Evolutionary conservation across 2,797 vertebrate genomes (phyloP), one percentile per base, ranked within the genome.

Genomic region (Myiotriccus ornatus): DNA sequence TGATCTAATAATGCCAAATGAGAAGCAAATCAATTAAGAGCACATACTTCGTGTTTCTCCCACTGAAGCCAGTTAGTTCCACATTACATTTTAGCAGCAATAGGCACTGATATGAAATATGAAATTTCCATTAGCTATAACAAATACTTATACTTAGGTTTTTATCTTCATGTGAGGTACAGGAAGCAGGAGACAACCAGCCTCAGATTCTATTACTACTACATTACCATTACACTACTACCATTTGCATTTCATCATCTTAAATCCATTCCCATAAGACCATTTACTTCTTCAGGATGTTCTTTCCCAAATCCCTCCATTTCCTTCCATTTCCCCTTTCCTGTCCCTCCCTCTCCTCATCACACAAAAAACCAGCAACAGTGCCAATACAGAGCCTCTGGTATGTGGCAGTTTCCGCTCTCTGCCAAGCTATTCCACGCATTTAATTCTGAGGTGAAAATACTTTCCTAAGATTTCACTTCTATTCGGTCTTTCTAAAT

Each of bases 391-490:
- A 67, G 14, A 91, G 56, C 47, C 76, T 83, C 73, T 63, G 86
- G 90, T 83, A 80, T 87, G 91, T 65, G 50, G 65, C 37, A 87
- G 76, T 78, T 94, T 87, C 73, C 0, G 0, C 37, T 52, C 30
- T 60, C 64, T 93, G 84, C 89, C 90, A 92, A 92, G 68, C 63
- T 89, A 57, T 90, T 91, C 73, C 76, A 94, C 35, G 49, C 46
- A 78, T 87, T 87, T 74, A 77, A 89, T 87, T 83, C 59, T 59
- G 90, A 89, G 90, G 70, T 89, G 56, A 94, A 95, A 95, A 95
- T 44, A 84, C 65, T 92, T 92, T 78, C 15, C 27, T 69, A 79
- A 21, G 44, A 80, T 65, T 86, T 90, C 35, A 37, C 62, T 94
- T 89, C 67, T 52, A 63, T 85, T 79, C 13, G 4, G 17, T 18